A percentile compares a stretch with the other conserved stretches of the same genome.
phyloP scores from a whole-genome alignment of 2,113 vertebrate genomes.

The Condylura cristata region DNA sequence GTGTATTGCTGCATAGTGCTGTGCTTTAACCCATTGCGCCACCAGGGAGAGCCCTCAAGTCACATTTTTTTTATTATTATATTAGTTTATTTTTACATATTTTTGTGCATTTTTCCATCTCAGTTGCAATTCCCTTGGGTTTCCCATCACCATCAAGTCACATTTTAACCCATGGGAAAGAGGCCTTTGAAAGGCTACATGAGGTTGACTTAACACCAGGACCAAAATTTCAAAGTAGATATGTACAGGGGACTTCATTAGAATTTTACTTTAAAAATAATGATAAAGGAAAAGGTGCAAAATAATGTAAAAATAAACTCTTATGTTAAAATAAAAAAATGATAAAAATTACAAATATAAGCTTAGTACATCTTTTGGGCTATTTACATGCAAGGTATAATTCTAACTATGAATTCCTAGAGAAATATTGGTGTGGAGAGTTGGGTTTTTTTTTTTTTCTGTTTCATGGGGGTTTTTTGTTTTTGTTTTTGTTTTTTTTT shows the following conservation, averaged over 20 bases:
- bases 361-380: neutral
- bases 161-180: neutral
- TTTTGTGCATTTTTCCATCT: no score
- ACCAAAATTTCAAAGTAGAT: neutral
- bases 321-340: no score
- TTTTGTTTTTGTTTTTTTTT: neutral
- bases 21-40: no score
- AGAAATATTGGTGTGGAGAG: neutral
- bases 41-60: no score
- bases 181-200: neutral
- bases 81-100: no score
- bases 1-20: no score
- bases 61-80: no score
- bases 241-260: neutral
- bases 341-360: neutral
- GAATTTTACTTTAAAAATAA: neutral
- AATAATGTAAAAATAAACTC: no score
- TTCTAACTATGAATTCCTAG: neutral
- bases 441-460: neutral
- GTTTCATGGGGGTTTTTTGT: neutral
- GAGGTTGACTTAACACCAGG: neutral
- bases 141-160: no score
- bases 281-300: no score
- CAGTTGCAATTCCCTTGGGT: no score
- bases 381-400: neutral